phyloP scores from a whole-genome alignment of 2,888 invertebrate species.

The Masnerella sp. region DNA sequence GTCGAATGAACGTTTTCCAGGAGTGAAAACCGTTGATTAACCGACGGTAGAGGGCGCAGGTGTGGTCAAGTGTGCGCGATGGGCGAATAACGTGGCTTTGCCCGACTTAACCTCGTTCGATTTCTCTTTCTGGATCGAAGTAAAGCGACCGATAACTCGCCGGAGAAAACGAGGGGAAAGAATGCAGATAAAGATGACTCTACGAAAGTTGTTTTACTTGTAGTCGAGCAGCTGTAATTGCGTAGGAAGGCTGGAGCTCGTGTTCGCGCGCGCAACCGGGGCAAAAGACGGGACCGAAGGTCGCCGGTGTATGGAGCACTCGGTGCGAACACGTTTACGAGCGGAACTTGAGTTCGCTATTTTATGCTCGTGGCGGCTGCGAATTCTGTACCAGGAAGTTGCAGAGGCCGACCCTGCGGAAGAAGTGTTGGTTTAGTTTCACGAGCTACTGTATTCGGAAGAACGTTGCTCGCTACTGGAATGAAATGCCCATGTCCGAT shows the following conservation, averaged over 20 bases:
- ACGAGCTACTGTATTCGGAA: conserved; percentile 43
- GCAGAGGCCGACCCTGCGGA: conserved; percentile 20
- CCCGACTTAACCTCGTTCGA: too few relatives aligned
- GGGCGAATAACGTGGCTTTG: too few relatives aligned
- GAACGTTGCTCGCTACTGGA: conserved; percentile 39
- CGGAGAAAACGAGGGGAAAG: conserved; percentile 5
- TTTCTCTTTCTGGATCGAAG: conserved; percentile 32
- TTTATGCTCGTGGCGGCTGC: conserved; percentile 24
- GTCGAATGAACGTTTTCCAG: conserved; percentile 23
- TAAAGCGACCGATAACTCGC: too few relatives aligned
- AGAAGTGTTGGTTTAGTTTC: conserved; percentile 51
- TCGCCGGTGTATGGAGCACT: conserved; percentile 44
- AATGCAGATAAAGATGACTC: conserved; percentile 31
- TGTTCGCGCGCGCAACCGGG: conserved; percentile 39
- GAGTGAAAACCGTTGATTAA: conserved; percentile 20
- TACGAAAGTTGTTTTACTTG: conserved; percentile 44
- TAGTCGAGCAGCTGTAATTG: conserved; percentile 43
- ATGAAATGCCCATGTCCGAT: conserved; percentile 25
- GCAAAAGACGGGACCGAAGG: conserved; percentile 50
- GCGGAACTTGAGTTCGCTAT: conserved; percentile 49
- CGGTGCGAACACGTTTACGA: conserved; percentile 22
- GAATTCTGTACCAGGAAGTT: conserved; percentile 52
- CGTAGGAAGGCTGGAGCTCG: conserved; percentile 40
- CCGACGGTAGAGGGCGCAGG: too few relatives aligned
- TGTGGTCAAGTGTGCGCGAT: too few relatives aligned